phyloP scores from a whole-genome alignment of 2,888 invertebrate species.

The Synergus itoensis region DNA sequence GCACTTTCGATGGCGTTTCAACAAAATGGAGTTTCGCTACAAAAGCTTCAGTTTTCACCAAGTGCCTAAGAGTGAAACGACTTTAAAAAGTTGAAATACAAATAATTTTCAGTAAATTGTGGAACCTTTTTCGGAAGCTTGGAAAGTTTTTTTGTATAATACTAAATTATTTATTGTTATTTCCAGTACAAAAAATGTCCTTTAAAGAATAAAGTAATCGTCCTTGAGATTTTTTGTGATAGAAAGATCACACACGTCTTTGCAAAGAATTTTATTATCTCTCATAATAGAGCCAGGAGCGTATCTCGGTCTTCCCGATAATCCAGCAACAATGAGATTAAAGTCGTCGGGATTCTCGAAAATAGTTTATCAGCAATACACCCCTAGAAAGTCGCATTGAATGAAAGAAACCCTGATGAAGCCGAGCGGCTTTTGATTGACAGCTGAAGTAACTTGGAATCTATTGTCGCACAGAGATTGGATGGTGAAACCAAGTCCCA shows the following conservation, averaged over 20 bases:
- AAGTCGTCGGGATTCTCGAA: slow-evolving; percentile 48
- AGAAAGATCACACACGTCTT: slow-evolving; percentile 34
- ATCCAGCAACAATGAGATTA: slow-evolving; percentile 53
- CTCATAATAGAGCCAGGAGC: slow-evolving; percentile 24
- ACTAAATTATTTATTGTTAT: too few relatives aligned
- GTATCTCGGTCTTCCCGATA: slow-evolving; percentile 37
- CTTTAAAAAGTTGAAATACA: neutral
- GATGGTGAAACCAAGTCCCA: slow-evolving; percentile 45
- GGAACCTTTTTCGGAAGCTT: neutral
- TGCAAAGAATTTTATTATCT: slow-evolving; percentile 29
- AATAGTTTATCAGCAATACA: slow-evolving; percentile 45
- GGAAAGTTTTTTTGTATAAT: too few relatives aligned
- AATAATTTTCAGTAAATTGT: neutral
- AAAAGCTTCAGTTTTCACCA: slow-evolving; percentile 48
- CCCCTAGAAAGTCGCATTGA: slow-evolving; percentile 37
- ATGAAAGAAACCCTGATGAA: slow-evolving; percentile 52
- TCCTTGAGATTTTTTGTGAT: neutral
- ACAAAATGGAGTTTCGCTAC: slow-evolving; percentile 56
- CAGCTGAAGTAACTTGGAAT: slow-evolving; percentile 59
- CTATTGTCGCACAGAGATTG: slow-evolving; percentile 50
- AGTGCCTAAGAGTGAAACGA: neutral
- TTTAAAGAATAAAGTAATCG: neutral
- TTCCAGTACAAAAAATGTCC: too few relatives aligned
- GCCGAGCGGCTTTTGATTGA: slow-evolving; percentile 56
- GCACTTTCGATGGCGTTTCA: slow-evolving; percentile 61